Percentiles rank a stretch among this genome's conserved stretches.
Evolutionary conservation across 2,888 invertebrate genomes (phyloP).

Genomic region (Biston betularia): DNA sequence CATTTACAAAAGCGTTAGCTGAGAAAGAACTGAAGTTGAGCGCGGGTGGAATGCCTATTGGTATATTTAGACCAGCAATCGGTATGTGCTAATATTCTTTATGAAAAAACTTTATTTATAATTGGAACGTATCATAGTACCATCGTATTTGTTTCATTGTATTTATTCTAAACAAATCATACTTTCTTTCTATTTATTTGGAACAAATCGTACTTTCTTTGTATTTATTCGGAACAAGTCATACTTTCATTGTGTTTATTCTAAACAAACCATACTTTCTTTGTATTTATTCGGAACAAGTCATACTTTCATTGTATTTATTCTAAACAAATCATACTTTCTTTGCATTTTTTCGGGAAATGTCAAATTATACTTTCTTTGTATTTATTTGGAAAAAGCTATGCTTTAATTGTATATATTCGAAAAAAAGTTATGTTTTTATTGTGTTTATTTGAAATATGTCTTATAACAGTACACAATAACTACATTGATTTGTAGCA

Average conservation of each 20-base stretch:
- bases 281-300: neutral
- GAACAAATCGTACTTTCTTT: neutral
- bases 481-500: too few species aligned
- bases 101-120: neutral
- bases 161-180: neutral
- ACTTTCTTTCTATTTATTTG: neutral
- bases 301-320: neutral
- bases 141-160: constrained; percentile 1
- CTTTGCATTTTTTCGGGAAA: neutral
- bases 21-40: constrained; percentile 89
- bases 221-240: neutral
- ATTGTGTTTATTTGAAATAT: too few species aligned
- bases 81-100: constrained; percentile 73
- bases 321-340: neutral
- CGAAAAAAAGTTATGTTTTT: neutral
- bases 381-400: neutral
- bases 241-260: neutral
- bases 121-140: neutral
- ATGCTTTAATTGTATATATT: too few species aligned
- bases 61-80: constrained; percentile 93
- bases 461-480: neutral
- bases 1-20: constrained; percentile 94
- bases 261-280: neutral
- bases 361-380: neutral
- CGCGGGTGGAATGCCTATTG: constrained; percentile 88